phyloP scores from a whole-genome alignment of 1,140 invertebrate genomes.

The Drosophila aff. region DNA sequence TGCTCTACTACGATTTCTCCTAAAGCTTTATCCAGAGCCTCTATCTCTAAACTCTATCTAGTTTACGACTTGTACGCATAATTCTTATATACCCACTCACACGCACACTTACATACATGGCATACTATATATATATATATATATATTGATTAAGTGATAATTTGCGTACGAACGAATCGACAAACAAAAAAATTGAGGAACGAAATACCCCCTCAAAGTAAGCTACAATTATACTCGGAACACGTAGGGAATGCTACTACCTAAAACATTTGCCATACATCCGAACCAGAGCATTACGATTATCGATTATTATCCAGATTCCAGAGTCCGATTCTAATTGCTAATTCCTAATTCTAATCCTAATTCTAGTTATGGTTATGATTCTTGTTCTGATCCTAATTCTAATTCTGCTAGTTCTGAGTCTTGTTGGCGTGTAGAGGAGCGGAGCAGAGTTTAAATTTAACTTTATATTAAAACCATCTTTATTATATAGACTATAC shows the following conservation, averaged over 20 bases:
- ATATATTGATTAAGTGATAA: conserved; percentile 81
- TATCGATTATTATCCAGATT: conserved; percentile 51
- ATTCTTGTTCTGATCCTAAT: conserved; percentile 61
- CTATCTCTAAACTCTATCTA: conserved; percentile 66
- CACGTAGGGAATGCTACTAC: conserved; percentile 42
- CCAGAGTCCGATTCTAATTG: conserved; percentile 40
- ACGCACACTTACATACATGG: conserved; percentile 76
- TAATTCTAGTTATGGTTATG: conserved; percentile 51
- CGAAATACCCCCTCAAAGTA: conserved; percentile 51
- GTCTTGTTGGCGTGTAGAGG: conserved; percentile 65
- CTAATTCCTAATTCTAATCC: conserved; percentile 35
- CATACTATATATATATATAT: conserved; percentile 60
- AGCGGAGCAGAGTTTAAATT: conserved; percentile 58
- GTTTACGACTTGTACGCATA: conserved; percentile 63
- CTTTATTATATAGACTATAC: conserved; percentile 74
- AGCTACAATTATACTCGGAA: conserved; percentile 72
- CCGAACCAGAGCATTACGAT: conserved; percentile 56
- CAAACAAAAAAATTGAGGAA: conserved; percentile 4
- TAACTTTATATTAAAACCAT: conserved; percentile 62
- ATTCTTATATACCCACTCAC: conserved; percentile 66
- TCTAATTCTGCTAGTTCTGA: conserved; percentile 67
- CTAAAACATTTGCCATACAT: conserved; percentile 66
- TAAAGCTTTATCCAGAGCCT: conserved; percentile 61
- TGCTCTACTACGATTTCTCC: conserved; percentile 58
- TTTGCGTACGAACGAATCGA: conserved; percentile 62